Percentiles rank a stretch among this genome's conserved stretches.
These are phyloP conservation scores for Pentalonia nigronervosa DNA, from an alignment of 1,140 invertebrate species.

Conservation along the genomic window DNA sequence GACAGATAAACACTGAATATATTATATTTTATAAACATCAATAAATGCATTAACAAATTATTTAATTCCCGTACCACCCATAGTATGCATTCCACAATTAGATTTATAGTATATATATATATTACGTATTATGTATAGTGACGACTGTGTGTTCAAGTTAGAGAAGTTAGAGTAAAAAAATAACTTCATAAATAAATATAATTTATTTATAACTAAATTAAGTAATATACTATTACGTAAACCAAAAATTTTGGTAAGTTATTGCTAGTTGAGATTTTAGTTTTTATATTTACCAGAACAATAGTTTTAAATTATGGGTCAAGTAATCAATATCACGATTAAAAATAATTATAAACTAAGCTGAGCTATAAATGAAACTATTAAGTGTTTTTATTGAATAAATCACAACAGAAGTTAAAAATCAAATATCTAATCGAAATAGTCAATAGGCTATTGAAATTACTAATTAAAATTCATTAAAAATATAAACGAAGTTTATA, in stretches of 20 bases:
- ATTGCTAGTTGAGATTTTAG: not conserved
- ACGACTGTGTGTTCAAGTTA: not conserved
- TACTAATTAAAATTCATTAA: slow-evolving; percentile 15
- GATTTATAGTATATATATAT: no score
- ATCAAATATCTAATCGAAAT: not conserved
- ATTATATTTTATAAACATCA: no score
- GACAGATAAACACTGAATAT: no score
- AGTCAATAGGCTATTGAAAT: not conserved
- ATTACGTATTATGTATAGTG: not conserved
- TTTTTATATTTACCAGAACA: not conserved
- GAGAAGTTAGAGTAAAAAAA: not conserved
- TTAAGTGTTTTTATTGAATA: not conserved
- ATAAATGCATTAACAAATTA: no score
- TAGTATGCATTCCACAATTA: no score
- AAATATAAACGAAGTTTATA: slow-evolving; percentile 11
- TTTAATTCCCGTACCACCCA: no score
- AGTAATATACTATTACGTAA: not conserved
- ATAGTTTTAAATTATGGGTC: not conserved
- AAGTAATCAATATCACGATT: not conserved
- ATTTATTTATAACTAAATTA: no score
- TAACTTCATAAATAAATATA: not conserved
- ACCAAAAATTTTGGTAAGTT: not conserved
- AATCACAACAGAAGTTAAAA: not conserved
- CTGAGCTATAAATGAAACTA: not conserved
- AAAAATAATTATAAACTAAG: not conserved